Evolutionary conservation across 2,113 vertebrate species (phyloP).

Genomic region (Zosterops hypoxanthus): DNA sequence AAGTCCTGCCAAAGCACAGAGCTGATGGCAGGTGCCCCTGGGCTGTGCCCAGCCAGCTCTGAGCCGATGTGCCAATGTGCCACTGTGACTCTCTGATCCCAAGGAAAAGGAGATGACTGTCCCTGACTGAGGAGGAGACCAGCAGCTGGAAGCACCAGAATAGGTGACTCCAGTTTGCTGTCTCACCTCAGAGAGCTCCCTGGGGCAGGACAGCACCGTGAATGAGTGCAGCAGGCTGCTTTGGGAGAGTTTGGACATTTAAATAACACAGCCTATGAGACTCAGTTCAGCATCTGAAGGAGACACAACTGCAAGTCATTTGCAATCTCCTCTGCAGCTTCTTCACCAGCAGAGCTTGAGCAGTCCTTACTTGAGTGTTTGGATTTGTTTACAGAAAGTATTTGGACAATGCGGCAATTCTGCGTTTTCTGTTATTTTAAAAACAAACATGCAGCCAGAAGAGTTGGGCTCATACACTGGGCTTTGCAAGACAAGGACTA

Average conservation of each 20-base stretch:
- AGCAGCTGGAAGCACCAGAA: neutral
- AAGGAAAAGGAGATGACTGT: neutral
- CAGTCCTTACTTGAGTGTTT: neutral
- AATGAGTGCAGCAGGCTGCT: neutral
- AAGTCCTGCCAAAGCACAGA: fast-evolving
- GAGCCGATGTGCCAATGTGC: fast-evolving
- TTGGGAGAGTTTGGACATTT: neutral
- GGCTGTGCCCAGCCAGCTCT: neutral
- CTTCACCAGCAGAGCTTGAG: neutral
- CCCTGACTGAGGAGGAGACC: neutral
- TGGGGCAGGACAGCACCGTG: neutral
- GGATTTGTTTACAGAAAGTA: neutral
- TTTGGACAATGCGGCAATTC: neutral
- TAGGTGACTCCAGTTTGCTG: neutral
- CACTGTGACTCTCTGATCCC: fast-evolving
- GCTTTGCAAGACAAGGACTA: neutral
- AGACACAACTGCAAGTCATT: fast-evolving
- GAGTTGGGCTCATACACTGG: neutral
- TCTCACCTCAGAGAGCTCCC: neutral
- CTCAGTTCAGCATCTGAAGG: neutral
- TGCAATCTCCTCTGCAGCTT: neutral
- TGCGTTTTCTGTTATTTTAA: neutral
- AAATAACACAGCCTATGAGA: fast-evolving
- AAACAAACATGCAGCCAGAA: neutral
- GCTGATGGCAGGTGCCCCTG: neutral